Evolutionary conservation across 2,113 vertebrate genomes (phyloP).

Genomic region (Crotalus horridus): DNA sequence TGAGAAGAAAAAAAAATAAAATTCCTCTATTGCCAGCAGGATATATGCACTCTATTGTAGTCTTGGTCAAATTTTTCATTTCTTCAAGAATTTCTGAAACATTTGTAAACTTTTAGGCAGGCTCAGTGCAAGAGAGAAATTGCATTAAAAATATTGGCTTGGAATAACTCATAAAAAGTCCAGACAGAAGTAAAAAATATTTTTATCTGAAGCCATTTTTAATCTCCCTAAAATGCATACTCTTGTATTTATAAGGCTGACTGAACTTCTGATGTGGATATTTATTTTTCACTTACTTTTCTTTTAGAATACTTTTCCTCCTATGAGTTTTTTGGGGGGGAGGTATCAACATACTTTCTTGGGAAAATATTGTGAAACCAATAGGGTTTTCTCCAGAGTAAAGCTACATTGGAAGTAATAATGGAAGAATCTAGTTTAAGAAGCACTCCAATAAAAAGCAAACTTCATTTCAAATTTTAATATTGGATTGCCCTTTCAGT

Average conservation of each 20-base stretch:
- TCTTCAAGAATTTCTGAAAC: neutral
- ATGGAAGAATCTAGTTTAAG: neutral
- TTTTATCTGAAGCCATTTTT: neutral
- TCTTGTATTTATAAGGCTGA: neutral
- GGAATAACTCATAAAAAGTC: neutral
- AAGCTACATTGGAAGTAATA: neutral
- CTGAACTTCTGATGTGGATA: neutral
- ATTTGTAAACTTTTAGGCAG: neutral
- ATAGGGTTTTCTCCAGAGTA: neutral
- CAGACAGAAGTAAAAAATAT: neutral
- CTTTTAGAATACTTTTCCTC: neutral
- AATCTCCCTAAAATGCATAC: neutral
- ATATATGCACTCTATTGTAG: neutral
- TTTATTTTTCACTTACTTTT: neutral
- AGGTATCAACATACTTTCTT: neutral
- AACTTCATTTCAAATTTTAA: neutral
- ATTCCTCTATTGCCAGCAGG: neutral
- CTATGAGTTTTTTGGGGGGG: neutral
- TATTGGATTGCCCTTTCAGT: neutral
- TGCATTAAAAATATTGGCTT: neutral
- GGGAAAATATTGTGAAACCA: neutral
- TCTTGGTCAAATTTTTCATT: neutral
- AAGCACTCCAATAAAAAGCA: neutral
- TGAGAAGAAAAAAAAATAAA: neutral
- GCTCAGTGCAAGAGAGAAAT: neutral